Evolutionary conservation across 2,888 invertebrate genomes (phyloP).

Genomic region (Chrysolina oricalcia): DNA sequence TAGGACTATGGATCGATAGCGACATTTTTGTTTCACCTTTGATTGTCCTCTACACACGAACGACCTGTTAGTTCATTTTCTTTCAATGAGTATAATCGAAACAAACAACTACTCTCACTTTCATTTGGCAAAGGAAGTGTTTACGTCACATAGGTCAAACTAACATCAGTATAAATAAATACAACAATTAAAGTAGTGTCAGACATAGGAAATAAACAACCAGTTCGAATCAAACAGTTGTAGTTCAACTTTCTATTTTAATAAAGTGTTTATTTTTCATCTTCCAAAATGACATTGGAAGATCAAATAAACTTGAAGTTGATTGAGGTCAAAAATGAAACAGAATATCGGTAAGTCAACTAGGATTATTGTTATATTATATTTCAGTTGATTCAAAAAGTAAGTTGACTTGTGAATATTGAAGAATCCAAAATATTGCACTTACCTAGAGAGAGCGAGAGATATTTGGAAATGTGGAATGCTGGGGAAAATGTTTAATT

Average conservation of each 20-base stretch:
- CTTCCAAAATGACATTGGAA: constrained; percentile 39
- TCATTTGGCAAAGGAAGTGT: background rate
- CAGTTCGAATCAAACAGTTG: background rate
- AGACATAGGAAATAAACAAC: background rate
- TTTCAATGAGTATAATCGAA: no score
- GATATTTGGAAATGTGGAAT: no score
- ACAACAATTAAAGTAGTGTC: constrained; percentile 1
- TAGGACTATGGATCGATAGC: no score
- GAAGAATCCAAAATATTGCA: no score
- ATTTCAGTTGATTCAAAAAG: background rate
- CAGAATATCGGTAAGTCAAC: constrained; percentile 47
- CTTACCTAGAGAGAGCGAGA: no score
- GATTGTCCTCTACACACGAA: no score
- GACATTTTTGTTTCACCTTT: no score
- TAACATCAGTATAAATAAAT: constrained; percentile 11
- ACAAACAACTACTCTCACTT: background rate
- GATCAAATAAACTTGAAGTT: constrained; percentile 48
- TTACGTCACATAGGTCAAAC: background rate
- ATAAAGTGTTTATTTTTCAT: background rate
- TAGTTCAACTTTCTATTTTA: background rate
- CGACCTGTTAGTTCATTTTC: no score
- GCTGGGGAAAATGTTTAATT: no score
- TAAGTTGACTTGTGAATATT: no score
- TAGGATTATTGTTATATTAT: background rate
- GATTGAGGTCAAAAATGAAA: constrained; percentile 51